Conservation (phyloP, 2,113 vertebrate species). For the Cariama cristata region DNA sequence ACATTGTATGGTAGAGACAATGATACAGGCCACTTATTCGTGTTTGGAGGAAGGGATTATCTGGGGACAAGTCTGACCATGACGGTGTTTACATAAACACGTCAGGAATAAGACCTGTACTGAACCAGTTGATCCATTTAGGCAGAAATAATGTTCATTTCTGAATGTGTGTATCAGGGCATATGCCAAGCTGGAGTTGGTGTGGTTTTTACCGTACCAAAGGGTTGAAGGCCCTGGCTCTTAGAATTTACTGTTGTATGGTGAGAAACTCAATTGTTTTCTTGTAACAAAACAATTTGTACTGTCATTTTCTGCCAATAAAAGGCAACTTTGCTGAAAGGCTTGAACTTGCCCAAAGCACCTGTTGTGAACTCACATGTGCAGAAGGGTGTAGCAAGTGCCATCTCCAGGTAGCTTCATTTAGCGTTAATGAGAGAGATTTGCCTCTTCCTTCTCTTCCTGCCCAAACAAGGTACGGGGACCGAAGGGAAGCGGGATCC, state of each 20-base stretch:
- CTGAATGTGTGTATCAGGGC: background rate
- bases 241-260: background rate
- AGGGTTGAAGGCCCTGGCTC: background rate
- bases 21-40: conserved; percentile 45
- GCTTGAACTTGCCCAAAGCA: background rate
- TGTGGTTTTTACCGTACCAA: background rate
- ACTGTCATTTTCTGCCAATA: background rate
- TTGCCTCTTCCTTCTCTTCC: background rate
- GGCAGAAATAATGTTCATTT: background rate
- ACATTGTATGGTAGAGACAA: conserved; percentile 23
- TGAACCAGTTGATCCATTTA: background rate
- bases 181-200: background rate
- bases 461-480: background rate
- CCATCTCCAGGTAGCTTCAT: background rate
- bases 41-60: conserved; percentile 45
- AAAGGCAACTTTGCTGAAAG: background rate
- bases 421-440: background rate
- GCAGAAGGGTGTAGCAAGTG: background rate
- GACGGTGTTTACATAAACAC: conserved; percentile 33
- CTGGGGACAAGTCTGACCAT: conserved; percentile 50
- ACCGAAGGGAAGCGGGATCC: background rate
- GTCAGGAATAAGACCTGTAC: background rate
- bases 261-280: background rate
- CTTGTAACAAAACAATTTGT: background rate
- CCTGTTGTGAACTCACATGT: background rate